Evolutionary conservation across 2,888 invertebrate species (phyloP), one percentile per base, ranked within the genome.

Genomic region (Tipula confusa): DNA sequence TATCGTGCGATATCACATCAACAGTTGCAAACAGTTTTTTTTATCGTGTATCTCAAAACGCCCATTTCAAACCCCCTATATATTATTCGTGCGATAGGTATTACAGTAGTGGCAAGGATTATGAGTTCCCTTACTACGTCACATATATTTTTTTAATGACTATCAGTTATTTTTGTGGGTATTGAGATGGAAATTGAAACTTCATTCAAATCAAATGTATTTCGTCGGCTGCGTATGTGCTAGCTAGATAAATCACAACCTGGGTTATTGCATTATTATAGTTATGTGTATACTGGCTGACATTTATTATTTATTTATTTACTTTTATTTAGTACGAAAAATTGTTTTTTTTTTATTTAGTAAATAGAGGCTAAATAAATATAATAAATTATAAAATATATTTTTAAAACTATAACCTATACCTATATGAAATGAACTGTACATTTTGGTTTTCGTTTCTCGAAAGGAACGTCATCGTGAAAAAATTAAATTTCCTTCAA

Each of bases 1-100:
- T 24, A 64, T 24, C 64, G 24, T 18, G 64, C 64, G 64, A 64
- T 64, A 64, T 64, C 64, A 64, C 64, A 64, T 18, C 64, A 64
- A 64, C 64, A 64, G 64, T 64, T 64, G 64, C 64, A 43, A 43
- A 43, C 43, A 43, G n/a, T 43, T 36, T 36, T 43, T 43, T 43
- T 43, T 43, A n/a, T 2, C n/a, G 7, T 43, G n/a, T 43, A 43
- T 43, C n/a, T 4, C n/a, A 64, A 64, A 64, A 18, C 64, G 64
- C 64, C 64, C 64, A 64, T 24, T 64, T 64, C 64, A 64, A 64
- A 64, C 64, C 64, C 64, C 64, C n/a, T n/a, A n/a, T n/a, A n/a
- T n/a, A n/a, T n/a, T n/a, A n/a, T n/a, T n/a, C n/a, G n/a, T n/a
- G n/a, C 24, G 43, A 64, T 24, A 2, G 64, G 24, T 64, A 64